These are phyloP conservation scores for Diglossa brunneiventris DNA, from an alignment of 2,113 vertebrate genomes.

Conservation along the genomic window DNA sequence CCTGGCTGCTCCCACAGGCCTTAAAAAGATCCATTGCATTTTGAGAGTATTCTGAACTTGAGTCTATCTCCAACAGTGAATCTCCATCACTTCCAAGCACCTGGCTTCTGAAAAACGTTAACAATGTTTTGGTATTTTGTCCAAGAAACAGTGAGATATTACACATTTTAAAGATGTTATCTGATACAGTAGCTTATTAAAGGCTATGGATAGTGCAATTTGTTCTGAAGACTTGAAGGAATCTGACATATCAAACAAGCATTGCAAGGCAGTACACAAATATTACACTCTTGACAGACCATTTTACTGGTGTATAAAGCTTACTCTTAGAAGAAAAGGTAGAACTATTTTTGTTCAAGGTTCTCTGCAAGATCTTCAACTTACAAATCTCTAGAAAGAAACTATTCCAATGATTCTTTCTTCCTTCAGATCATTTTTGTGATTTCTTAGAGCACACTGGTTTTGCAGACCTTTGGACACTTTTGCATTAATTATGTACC, in stretches of 20 bases:
- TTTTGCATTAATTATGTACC: neutral
- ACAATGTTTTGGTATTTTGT: conserved; percentile 52
- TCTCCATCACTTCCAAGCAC: conserved; percentile 79
- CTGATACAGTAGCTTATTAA: neutral
- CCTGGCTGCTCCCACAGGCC: conserved; percentile 73
- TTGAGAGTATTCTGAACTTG: conserved; percentile 74
- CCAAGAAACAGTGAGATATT: neutral
- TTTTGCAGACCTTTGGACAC: neutral
- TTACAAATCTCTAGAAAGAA: neutral
- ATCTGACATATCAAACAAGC: neutral
- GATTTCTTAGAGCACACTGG: neutral
- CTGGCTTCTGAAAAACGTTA: conserved; percentile 75
- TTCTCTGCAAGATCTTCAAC: neutral
- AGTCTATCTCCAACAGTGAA: conserved; percentile 78
- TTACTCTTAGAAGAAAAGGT: neutral
- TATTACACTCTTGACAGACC: neutral
- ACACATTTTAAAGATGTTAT: neutral
- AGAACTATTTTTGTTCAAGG: neutral
- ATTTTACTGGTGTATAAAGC: neutral
- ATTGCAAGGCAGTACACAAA: neutral
- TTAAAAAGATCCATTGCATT: conserved; percentile 69
- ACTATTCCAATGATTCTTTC: neutral
- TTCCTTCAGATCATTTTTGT: neutral
- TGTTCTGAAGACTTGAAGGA: neutral
- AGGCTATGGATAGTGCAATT: neutral